Conservation (phyloP, 2,888 invertebrate species). For the Hypomecis punctinalis region DNA sequence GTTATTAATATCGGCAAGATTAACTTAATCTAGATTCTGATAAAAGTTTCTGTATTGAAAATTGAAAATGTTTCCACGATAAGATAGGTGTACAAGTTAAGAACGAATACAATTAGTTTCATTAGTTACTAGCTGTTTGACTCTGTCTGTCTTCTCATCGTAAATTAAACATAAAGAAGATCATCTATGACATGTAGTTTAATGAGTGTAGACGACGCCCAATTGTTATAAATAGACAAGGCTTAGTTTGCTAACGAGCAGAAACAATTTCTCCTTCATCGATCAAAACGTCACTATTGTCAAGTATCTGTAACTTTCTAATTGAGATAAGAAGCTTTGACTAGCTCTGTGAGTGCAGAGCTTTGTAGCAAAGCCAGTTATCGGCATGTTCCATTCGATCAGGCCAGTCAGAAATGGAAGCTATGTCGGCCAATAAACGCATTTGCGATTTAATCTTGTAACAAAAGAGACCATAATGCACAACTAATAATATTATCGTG, state of each 20-base stretch:
- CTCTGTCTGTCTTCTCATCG: constrained; percentile 2
- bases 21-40: constrained; percentile 5
- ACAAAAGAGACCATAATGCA: constrained; percentile 35
- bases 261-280: constrained; percentile 55
- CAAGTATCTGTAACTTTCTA: constrained; percentile 68
- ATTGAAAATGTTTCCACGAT: constrained; percentile 12
- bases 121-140: neutral
- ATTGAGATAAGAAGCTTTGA: constrained; percentile 61
- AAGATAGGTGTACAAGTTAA: constrained; percentile 2
- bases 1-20: constrained; percentile 5
- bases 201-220: constrained; percentile 12
- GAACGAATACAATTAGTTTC: neutral
- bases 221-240: constrained; percentile 29
- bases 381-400: constrained; percentile 52
- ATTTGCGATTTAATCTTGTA: constrained; percentile 55
- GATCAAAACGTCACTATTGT: constrained; percentile 62
- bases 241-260: constrained; percentile 44
- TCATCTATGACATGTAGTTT: constrained; percentile 6
- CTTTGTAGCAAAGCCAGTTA: constrained; percentile 41
- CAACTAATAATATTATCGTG: constrained; percentile 36
- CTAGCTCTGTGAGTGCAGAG: constrained; percentile 48
- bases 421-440: constrained; percentile 44
- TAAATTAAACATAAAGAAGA: constrained; percentile 22
- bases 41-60: constrained; percentile 12
- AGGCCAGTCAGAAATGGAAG: neutral